Evolutionary conservation across 2,113 vertebrate species (phyloP).

Genomic region (Pycnonotus jocosus): DNA sequence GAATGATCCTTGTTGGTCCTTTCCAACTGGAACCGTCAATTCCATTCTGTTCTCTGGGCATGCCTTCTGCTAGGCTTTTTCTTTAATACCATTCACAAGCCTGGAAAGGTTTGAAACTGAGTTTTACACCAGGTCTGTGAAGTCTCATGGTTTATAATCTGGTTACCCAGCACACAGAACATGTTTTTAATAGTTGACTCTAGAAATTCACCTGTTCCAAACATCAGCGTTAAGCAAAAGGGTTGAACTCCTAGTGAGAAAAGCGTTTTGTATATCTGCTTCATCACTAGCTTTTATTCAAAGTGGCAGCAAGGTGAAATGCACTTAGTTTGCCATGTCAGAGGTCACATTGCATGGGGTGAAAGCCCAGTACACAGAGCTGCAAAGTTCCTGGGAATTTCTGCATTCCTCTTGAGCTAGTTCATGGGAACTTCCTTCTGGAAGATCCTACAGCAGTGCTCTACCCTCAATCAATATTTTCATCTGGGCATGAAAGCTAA

Average conservation of each 20-base stretch:
- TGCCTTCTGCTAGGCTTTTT: not conserved
- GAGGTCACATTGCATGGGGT: not conserved
- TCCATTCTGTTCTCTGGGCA: not conserved
- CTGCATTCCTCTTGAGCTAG: not conserved
- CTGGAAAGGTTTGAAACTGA: not conserved
- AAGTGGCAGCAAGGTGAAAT: not conserved
- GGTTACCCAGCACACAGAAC: not conserved
- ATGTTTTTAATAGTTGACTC: not conserved
- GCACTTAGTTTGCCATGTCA: not conserved
- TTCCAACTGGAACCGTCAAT: not conserved
- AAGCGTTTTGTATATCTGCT: not conserved
- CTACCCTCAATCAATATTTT: not conserved
- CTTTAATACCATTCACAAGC: not conserved
- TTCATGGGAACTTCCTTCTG: not conserved
- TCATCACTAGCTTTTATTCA: not conserved
- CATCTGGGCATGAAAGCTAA: not conserved
- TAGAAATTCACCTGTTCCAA: not conserved
- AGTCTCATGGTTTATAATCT: not conserved
- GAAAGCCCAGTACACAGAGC: not conserved
- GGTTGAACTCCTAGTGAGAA: not conserved
- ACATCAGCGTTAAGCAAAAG: not conserved
- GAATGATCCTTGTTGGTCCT: not conserved
- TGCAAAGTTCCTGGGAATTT: not conserved
- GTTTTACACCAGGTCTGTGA: not conserved
- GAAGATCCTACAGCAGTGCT: not conserved